A percentile compares a stretch with the other conserved stretches of the same genome.
Conservation (phyloP, 1,140 invertebrate genomes). For the Apis dorsata region DNA sequence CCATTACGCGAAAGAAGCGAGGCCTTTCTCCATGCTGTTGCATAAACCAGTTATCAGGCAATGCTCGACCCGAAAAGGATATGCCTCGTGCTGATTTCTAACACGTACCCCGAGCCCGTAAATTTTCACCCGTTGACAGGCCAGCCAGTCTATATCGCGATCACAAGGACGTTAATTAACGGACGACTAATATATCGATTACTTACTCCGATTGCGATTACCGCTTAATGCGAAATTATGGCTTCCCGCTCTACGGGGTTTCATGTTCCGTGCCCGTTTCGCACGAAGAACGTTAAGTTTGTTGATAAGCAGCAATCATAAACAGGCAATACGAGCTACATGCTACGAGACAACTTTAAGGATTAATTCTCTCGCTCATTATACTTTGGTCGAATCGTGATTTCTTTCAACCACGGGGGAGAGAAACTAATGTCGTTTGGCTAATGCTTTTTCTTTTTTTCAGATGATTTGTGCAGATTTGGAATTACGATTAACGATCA, state of each 20-base stretch:
- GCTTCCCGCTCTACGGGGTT: conserved; percentile 57
- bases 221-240: conserved; percentile 69
- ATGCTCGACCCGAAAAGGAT: conserved; percentile 62
- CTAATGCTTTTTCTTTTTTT: no score
- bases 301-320: conserved; percentile 55
- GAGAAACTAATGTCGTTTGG: background rate
- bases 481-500: background rate
- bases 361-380: conserved; percentile 34
- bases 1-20: conserved; percentile 11
- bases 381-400: background rate
- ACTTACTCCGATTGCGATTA: conserved; percentile 68
- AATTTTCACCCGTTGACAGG: conserved; percentile 61
- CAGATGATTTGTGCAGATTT: no score
- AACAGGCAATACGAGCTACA: conserved; percentile 35
- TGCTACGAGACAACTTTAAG: background rate
- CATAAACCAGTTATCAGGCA: conserved; percentile 57
- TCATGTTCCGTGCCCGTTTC: conserved; percentile 53
- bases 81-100: conserved; percentile 60
- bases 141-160: conserved; percentile 67
- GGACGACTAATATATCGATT: conserved; percentile 73
- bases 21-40: conserved; percentile 38
- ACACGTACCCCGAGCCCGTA: conserved; percentile 56
- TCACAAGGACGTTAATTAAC: conserved; percentile 72
- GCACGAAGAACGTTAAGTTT: conserved; percentile 49
- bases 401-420: accelerated